phyloP scores from a whole-genome alignment of 2,888 invertebrate species.

The Agriopis leucophaearia region DNA sequence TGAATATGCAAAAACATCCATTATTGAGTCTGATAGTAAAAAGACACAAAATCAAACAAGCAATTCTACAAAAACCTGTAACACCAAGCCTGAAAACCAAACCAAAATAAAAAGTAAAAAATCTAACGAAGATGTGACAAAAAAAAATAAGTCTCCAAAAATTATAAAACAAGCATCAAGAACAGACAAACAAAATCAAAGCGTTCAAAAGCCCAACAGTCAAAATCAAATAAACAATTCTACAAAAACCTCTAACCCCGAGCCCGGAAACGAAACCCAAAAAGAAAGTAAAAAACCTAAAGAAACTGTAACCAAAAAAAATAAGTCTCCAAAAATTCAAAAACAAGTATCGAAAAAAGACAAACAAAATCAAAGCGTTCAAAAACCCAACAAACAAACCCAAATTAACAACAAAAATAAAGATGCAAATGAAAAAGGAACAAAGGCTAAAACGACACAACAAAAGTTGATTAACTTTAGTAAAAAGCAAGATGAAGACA shows the following conservation, averaged over 20 bases:
- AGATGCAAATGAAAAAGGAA: conserved; percentile 4
- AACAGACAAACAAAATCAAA: conserved; percentile 17
- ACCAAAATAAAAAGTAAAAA: conserved; percentile 15
- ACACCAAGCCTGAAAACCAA: conserved; percentile 27
- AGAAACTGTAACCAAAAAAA: conserved; percentile 1
- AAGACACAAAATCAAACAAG: conserved; percentile 20
- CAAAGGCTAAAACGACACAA: neutral
- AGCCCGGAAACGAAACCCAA: conserved; percentile 25
- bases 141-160: conserved; percentile 12
- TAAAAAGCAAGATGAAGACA: conserved; percentile 8
- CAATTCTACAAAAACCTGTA: conserved; percentile 18
- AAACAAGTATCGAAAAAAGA: conserved; percentile 28
- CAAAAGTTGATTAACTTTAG: conserved; percentile 6
- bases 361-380: conserved; percentile 13
- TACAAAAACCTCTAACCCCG: conserved; percentile 22
- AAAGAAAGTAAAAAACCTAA: conserved; percentile 11
- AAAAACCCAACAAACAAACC: neutral
- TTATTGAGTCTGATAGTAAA: conserved; percentile 32
- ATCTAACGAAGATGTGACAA: neutral
- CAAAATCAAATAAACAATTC: conserved; percentile 3
- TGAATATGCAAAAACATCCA: conserved; percentile 29
- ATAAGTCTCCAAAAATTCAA: conserved; percentile 24
- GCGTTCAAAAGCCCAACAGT: neutral
- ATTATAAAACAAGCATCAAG: conserved; percentile 35
- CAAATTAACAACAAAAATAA: conserved; percentile 1